A percentile compares a stretch with the other conserved stretches of the same genome.
These are phyloP conservation scores for Alligator sinensis DNA, from an alignment of 2,113 vertebrate species.

Conservation along the genomic window DNA sequence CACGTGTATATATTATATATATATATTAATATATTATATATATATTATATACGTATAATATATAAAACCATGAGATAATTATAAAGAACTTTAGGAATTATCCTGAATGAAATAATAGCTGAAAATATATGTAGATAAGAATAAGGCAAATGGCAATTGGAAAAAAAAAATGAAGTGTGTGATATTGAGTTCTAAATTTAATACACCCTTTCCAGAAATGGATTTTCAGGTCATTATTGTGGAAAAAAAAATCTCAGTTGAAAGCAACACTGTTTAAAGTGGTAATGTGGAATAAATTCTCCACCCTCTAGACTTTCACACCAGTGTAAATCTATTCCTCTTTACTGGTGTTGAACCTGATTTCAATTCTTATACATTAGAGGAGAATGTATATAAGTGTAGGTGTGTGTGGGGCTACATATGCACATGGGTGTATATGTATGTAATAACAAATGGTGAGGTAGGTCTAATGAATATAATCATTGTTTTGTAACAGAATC, in stretches of 20 bases:
- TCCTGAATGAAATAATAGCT: neutral
- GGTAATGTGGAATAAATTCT: too few relatives aligned
- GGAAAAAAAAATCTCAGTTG: neutral
- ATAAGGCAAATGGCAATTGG: neutral
- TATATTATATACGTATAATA: too few relatives aligned
- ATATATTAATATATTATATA: too few relatives aligned
- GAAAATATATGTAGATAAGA: neutral
- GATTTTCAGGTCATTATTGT: neutral
- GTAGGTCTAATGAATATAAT: accelerated
- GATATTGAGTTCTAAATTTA: neutral
- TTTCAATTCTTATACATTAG: neutral
- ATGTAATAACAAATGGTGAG: neutral
- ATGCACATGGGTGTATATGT: accelerated
- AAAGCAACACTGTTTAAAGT: too few relatives aligned
- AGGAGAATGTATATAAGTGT: accelerated
- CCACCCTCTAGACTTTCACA: neutral
- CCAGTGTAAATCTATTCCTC: neutral
- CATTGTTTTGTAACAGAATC: accelerated
- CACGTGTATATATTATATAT: too few relatives aligned
- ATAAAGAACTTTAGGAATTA: too few relatives aligned
- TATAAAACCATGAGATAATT: neutral
- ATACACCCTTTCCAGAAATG: neutral
- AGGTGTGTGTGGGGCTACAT: neutral
- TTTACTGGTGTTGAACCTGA: neutral
- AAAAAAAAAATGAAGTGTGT: neutral